Evolutionary conservation across 1,140 invertebrate genomes (phyloP), one percentile per base, ranked within the genome.

Genomic region (Pemphigus obesinymphae): DNA sequence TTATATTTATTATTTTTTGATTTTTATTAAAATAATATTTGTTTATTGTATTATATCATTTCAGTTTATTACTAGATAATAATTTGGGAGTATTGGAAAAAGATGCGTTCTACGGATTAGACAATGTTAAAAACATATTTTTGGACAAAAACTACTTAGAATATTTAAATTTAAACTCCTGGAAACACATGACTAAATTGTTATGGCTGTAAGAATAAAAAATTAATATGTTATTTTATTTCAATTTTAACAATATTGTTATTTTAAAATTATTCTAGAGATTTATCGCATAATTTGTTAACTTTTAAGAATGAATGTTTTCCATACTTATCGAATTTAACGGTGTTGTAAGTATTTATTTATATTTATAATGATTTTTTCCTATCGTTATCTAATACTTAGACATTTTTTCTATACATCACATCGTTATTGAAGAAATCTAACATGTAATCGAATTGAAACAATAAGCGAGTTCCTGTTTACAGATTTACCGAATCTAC

Each of bases 121-220:
- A 43, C 3, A 80, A n/a, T 61, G 4, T 80, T n/a, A 37, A 15
- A 7, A 29, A 29, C 0, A 1, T 80, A 63, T 86, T 85, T 82
- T 82, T 88, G 20, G 85, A 88, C 15, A 83, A 87, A 68, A 89
- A 89, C 85, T 82, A 86, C 85, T 86, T 89, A 81, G 37, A 29
- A 13, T 40, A 50, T 11, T 86, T 87, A 3, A 86, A 89, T 84
- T 86, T 90, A 70, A 83, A 84, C 1, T 85, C 87, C 81, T 86
- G 89, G 63, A 85, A 85, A 40, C 86, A 87, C 26, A 87, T 89
- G 82, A 85, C 85, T 7, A 86, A 85, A 83, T 83, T 90, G 13
- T 76, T 82, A 7, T 86, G 88, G 55, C 86, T 91, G 85, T 90
- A 87, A 86, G 85, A 78, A 6, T 29, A 40, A 72, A 66, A 66